Evolutionary conservation across 2,113 vertebrate species (phyloP).

Genomic region (Dendropsophus ebraccatus): DNA sequence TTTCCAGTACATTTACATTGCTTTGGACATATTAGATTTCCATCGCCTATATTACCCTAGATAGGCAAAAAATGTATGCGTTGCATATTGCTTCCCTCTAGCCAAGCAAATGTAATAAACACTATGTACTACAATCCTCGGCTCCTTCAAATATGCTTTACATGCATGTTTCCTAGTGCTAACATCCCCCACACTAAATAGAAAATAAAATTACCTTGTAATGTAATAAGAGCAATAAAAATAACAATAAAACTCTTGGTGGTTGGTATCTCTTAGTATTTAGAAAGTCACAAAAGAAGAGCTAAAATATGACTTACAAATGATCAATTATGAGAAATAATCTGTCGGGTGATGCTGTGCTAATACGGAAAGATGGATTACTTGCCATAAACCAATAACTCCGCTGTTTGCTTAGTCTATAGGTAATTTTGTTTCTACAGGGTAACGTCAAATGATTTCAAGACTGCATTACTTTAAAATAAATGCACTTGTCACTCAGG

Average conservation of each 20-base stretch:
- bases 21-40: constrained; percentile 51
- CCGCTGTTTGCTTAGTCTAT: constrained; percentile 72
- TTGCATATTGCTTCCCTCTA: constrained; percentile 55
- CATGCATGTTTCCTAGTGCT: constrained; percentile 57
- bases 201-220: constrained; percentile 61
- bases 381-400: constrained; percentile 76
- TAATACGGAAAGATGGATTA: constrained; percentile 77
- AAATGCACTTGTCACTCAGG: constrained; percentile 62
- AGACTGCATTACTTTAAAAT: constrained; percentile 71
- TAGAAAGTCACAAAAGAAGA: constrained; percentile 72
- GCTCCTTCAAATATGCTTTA: constrained; percentile 33
- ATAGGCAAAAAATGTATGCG: constrained; percentile 38
- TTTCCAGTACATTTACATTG: constrained; percentile 34
- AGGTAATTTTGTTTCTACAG: constrained; percentile 67
- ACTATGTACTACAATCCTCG: constrained; percentile 40
- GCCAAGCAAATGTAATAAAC: constrained; percentile 55
- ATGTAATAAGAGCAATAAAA: constrained; percentile 63
- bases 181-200: constrained; percentile 31
- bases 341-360: constrained; percentile 67
- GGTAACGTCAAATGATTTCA: constrained; percentile 74
- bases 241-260: constrained; percentile 46
- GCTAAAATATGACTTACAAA: constrained; percentile 75
- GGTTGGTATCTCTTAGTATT: constrained; percentile 67
- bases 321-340: constrained; percentile 78
- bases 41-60: constrained; percentile 34